Evolutionary conservation across 2,113 vertebrate species (phyloP), one percentile per base, ranked within the genome.

Genomic region (Myotis lucifugus): DNA sequence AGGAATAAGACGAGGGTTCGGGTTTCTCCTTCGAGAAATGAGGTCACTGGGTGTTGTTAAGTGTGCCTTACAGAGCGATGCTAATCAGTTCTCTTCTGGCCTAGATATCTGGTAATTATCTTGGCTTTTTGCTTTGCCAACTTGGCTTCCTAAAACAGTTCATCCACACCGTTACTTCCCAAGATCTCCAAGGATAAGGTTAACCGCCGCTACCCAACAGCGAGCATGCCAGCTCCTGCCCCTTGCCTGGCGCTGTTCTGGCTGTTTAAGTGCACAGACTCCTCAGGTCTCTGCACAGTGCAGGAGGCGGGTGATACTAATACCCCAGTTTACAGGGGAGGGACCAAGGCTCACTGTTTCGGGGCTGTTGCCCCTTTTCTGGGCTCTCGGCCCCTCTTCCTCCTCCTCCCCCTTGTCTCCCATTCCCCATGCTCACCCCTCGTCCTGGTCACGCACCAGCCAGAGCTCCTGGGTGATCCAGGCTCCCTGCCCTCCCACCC

Each of bases 81-180:
- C 96, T 97, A 96, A 97, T 97, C 96, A 97, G 94, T 93, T 97
- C 95, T 97, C 95, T 92, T 88, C 94, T 97, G 97, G 97, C 96
- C 97, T 97, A 97, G 97, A 97, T 97, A 97, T 97, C 96, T 95
- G 96, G 96, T 97, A 97, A 97, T 97, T 97, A 97, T 95, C 96
- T 97, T 94, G 94, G 90, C 77, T 95, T 93, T 95, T 94, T 72
- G 77, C 95, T 93, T 96, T 97, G 97, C 86, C 92, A 94, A 61
- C 96, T 97, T 54, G 78, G 93, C 96, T 96, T 94, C 88, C 85
- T 81, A 46, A 94, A 95, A 88, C 91, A 94, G 96, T 95, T 94
- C 88, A 86, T 86, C 95, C 46, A 40, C 9, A 0, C 72, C 5
- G 32, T 66, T 86, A 81, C 84, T 72, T 95, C 94, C 90, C 52